Base-by-base conservation (phyloP, 1,140 invertebrate species). In the Parapsyche elsis region DNA sequence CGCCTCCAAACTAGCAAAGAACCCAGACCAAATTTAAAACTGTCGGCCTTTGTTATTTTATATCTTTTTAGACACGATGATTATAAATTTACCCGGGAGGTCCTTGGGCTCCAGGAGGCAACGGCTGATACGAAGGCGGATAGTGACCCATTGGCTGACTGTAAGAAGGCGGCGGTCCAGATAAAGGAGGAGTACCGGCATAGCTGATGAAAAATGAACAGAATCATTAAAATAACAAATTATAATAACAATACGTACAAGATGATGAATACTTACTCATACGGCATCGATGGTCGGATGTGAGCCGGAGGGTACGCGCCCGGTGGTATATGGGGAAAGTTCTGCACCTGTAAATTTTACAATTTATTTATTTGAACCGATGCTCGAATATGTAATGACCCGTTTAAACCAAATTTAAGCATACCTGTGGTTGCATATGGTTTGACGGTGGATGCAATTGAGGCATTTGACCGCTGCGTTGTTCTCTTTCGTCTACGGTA, bases 401-500 rank as follows among this genome's bases (percentile, higher is more conserved):
- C 53, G 2, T 38, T 12, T 19, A 53, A 16, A 76, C 30, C 57
- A 44, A 76, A 76, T n/a, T 53, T 23, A 80, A 46, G 46, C 73
- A 23, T 24, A 45, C 38, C n/a, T 30, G 70, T 9, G 21, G n/a
- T 21, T 71, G 49, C 49, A 64, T 16, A 26, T 80, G 79, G 53
- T 53, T 44, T 0, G 80, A 73, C 49, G 57, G 74, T 26, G 21
- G 70, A 57, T 81, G 81, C n/a, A 82, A 81, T 30, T 30, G 76
- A 59, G 80, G 80, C 16, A 80, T 73, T 53, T 84, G 81, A 10
- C 49, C 53, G 76, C 73, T 73, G 46, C 83, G 76, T 79, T 84
- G 85, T 81, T 87, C 85, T 85, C 88, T 78, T 85, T 92, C 91
- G 86, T 93, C 92, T 76, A 94, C 91, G 10, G 93, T 94, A 0